Conservation (phyloP, 2,113 vertebrate genomes). For the Callospermophilus lateralis region DNA sequence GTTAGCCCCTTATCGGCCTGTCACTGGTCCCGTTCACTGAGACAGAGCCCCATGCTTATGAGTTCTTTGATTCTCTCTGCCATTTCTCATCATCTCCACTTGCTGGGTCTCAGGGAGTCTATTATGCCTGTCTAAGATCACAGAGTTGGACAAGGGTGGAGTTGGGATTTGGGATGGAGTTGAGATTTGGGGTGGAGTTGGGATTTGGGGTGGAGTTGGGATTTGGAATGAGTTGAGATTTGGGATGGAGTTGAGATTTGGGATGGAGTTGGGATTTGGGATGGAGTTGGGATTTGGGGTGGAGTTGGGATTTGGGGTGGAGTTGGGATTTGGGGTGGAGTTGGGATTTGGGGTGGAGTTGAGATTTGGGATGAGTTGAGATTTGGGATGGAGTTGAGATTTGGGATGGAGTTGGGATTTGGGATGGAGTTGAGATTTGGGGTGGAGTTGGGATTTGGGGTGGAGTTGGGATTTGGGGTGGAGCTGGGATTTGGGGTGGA, state of each 20-base stretch:
- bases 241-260: background rate
- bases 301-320: no score
- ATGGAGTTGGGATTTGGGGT: no score
- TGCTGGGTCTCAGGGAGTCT: background rate
- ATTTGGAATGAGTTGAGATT: no score
- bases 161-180: background rate
- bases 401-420: background rate
- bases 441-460: no score
- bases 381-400: no score
- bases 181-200: no score
- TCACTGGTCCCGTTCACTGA: background rate
- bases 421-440: no score
- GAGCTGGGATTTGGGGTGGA: background rate
- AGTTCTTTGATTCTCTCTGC: background rate
- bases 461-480: no score
- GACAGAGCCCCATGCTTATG: background rate
- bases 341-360: background rate
- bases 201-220: no score
- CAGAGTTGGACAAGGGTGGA: background rate
- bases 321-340: no score
- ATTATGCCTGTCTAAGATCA: background rate
- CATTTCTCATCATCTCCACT: background rate
- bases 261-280: background rate
- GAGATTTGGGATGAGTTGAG: background rate
- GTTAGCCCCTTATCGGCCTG: background rate